Percentiles rank a stretch among this genome's conserved stretches.
phyloP scores from a whole-genome alignment of 2,113 vertebrate genomes.

The Tyto alba region DNA sequence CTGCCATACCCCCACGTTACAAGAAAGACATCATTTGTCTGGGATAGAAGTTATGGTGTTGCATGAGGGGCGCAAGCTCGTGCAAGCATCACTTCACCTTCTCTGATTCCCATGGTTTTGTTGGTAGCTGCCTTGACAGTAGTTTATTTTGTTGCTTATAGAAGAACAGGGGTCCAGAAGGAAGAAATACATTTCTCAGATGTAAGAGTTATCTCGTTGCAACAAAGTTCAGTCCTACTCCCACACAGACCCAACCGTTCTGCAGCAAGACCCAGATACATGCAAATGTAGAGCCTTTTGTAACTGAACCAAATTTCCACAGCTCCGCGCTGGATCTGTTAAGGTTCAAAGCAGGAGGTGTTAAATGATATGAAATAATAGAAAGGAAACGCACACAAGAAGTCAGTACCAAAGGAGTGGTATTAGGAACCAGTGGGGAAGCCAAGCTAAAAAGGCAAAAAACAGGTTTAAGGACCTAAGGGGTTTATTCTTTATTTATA shows the following conservation, averaged over 20 bases:
- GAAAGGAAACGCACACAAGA: background rate
- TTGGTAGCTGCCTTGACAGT: background rate
- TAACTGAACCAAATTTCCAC: conserved; percentile 5
- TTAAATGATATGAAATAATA: conserved; percentile 11
- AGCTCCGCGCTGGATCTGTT: background rate
- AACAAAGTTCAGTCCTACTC: conserved; percentile 28
- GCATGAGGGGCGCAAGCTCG: background rate
- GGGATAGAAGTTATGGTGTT: background rate
- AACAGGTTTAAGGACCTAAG: background rate
- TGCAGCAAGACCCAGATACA: conserved; percentile 36
- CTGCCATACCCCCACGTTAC: background rate
- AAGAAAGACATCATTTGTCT: background rate
- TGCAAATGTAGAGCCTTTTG: conserved; percentile 33
- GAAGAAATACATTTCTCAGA: background rate
- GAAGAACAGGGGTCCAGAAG: background rate
- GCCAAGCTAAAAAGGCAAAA: background rate
- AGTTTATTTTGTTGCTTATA: background rate
- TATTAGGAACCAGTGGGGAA: background rate
- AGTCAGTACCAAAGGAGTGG: background rate
- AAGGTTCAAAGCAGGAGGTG: conserved; percentile 18
- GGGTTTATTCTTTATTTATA: conserved; percentile 10
- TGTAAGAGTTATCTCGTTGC: background rate
- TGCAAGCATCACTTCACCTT: background rate
- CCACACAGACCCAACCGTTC: background rate
- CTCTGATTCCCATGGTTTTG: background rate